These are phyloP conservation scores for Sogatella furcifera DNA, from an alignment of 1,140 invertebrate genomes.

Conservation along the genomic window DNA sequence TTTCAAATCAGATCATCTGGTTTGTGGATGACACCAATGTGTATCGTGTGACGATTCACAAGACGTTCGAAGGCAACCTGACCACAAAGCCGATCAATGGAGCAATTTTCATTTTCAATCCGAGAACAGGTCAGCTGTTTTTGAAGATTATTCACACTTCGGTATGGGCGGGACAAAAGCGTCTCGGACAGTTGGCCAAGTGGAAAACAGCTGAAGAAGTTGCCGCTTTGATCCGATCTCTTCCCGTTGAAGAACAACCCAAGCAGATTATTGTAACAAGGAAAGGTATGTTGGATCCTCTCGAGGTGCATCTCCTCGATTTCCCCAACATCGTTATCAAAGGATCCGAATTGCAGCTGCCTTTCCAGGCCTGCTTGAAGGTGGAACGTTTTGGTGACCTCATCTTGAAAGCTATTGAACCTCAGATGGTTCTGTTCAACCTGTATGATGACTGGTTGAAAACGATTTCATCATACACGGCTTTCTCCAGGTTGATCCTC, in stretches of 20 bases:
- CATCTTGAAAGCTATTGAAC: constrained; percentile 97
- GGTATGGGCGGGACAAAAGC: constrained; percentile 97
- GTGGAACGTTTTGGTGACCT: constrained; percentile 99
- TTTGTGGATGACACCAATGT: constrained; percentile 99
- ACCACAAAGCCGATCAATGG: constrained; percentile 99
- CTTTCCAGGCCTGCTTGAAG: constrained; percentile 98
- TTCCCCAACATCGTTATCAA: constrained; percentile 99
- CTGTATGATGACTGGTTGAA: constrained; percentile 99
- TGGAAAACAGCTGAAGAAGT: constrained; percentile 99
- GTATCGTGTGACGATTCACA: constrained; percentile 98
- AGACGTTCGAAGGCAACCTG: constrained; percentile 99
- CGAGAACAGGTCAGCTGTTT: constrained; percentile 97
- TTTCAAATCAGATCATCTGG: constrained; percentile 99
- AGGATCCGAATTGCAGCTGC: constrained; percentile 92
- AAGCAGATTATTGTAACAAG: constrained; percentile 99
- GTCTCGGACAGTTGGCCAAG: constrained; percentile 81
- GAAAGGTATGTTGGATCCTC: constrained; percentile 98
- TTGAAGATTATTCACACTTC: constrained; percentile 99
- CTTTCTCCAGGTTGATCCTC: constrained; percentile 94
- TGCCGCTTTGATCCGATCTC: constrained; percentile 93
- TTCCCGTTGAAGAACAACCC: constrained; percentile 99
- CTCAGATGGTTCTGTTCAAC: constrained; percentile 99
- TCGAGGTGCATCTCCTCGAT: constrained; percentile 92
- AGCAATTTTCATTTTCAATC: constrained; percentile 99
- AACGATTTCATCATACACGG: constrained; percentile 87